These are phyloP conservation scores for Galleria mellonella DNA, from an alignment of 1,140 invertebrate species.

Conservation along the genomic window DNA sequence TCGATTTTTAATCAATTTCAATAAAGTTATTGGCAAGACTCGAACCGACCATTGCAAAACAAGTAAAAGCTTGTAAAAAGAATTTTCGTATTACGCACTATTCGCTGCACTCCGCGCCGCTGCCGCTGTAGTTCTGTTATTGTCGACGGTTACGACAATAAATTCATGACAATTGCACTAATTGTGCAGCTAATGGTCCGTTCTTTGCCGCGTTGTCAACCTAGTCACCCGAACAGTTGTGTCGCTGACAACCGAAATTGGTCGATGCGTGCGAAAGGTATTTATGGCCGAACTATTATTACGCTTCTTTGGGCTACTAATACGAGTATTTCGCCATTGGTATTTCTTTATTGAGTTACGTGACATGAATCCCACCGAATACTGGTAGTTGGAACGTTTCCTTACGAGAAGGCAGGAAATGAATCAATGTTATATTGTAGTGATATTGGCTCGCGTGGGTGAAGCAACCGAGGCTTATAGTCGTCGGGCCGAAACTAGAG, in stretches of 20 bases:
- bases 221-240: slow-evolving; percentile 37
- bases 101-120: background rate
- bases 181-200: slow-evolving; percentile 61
- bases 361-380: slow-evolving; percentile 29
- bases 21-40: too few relatives aligned
- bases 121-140: slow-evolving; percentile 8
- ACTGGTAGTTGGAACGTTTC: slow-evolving; percentile 1
- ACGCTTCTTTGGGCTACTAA: slow-evolving; percentile 10
- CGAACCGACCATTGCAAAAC: too few relatives aligned
- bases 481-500: slow-evolving; percentile 12
- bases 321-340: slow-evolving; percentile 11
- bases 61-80: too few relatives aligned
- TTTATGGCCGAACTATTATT: slow-evolving; percentile 5
- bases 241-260: slow-evolving; percentile 28
- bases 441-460: slow-evolving; percentile 16
- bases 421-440: slow-evolving; percentile 35
- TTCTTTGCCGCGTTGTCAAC: slow-evolving; percentile 56
- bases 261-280: slow-evolving; percentile 36
- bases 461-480: slow-evolving; percentile 34
- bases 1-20: too few relatives aligned
- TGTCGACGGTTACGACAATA: slow-evolving; percentile 45
- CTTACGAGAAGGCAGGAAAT: slow-evolving; percentile 13
- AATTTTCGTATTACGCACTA: background rate
- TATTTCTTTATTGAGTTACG: slow-evolving; percentile 42
- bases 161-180: slow-evolving; percentile 71